Conservation (phyloP, 2,113 vertebrate genomes). For the Electrona antarctica region DNA sequence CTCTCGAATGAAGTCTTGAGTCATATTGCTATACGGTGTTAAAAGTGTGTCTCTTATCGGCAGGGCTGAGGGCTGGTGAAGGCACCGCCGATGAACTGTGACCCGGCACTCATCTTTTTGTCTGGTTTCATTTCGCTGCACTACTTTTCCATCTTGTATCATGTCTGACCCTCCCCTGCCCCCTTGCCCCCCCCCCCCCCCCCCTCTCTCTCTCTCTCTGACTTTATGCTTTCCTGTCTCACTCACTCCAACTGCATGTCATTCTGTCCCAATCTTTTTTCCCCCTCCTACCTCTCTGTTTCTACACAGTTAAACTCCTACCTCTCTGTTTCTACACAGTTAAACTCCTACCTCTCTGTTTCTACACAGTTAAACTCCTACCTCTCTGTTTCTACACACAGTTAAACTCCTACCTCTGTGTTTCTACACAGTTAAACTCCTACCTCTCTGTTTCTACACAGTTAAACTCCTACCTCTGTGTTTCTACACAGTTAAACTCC, state of each 20-base stretch:
- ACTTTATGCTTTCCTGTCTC: not conserved
- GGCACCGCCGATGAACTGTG: constrained; percentile 27
- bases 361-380: too few relatives aligned
- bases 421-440: too few relatives aligned
- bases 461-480: too few relatives aligned
- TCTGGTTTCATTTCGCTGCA: not conserved
- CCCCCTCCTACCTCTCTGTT: too few relatives aligned
- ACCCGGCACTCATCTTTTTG: constrained; percentile 30
- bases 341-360: too few relatives aligned
- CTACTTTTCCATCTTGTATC: constrained; percentile 12
- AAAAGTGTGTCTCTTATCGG: constrained; percentile 43
- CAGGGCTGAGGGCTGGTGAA: constrained; percentile 36
- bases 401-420: too few relatives aligned
- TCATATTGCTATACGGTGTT: constrained; percentile 29
- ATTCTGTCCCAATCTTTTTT: not conserved
- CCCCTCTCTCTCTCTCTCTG: not conserved
- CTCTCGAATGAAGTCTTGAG: constrained; percentile 43
- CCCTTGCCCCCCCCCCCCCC: not conserved
- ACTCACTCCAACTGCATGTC: not conserved
- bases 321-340: too few relatives aligned
- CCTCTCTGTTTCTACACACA: not conserved
- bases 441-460: too few relatives aligned
- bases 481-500: too few relatives aligned
- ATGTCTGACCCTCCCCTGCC: not conserved
- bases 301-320: too few relatives aligned